Evolutionary conservation across 64 coral and sea anemone genomes (phyloP).

Genomic region (Montipora sp.): DNA sequence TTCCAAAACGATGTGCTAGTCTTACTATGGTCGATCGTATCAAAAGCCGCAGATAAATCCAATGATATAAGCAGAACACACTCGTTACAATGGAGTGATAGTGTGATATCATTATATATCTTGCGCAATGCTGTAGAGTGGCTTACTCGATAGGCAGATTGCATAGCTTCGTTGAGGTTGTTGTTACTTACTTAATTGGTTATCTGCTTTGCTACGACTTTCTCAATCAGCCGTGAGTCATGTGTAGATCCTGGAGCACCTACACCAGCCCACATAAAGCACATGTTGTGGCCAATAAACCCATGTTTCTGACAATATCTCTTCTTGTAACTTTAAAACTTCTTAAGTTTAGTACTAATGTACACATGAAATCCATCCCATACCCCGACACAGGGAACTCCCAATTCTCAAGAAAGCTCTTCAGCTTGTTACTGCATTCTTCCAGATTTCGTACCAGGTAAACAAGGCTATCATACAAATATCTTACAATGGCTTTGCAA

Average conservation of each 20-base stretch:
- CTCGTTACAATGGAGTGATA: too few relatives aligned
- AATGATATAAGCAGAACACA: too few relatives aligned
- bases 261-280: slow-evolving; percentile 51
- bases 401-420: slow-evolving; percentile 47
- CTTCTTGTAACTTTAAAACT: slow-evolving; percentile 69
- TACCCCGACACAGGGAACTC: slow-evolving; percentile 61
- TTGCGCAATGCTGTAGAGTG: too few relatives aligned
- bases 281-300: slow-evolving; percentile 32
- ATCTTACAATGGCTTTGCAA: neutral
- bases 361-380: slow-evolving; percentile 68
- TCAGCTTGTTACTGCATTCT: slow-evolving; percentile 40
- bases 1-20: too few relatives aligned
- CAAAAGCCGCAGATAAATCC: too few relatives aligned
- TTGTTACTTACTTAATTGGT: too few relatives aligned
- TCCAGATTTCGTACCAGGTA: neutral
- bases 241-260: slow-evolving; percentile 47
- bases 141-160: too few relatives aligned
- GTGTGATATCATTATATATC: too few relatives aligned
- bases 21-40: too few relatives aligned
- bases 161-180: too few relatives aligned
- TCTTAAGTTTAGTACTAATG: slow-evolving; percentile 48
- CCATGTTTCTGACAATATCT: slow-evolving; percentile 54
- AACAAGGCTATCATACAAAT: slow-evolving; percentile 22
- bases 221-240: slow-evolving; percentile 24
- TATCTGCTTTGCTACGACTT: too few relatives aligned